phyloP scores from a whole-genome alignment of 2,113 vertebrate species.

The Pitta sordida region DNA sequence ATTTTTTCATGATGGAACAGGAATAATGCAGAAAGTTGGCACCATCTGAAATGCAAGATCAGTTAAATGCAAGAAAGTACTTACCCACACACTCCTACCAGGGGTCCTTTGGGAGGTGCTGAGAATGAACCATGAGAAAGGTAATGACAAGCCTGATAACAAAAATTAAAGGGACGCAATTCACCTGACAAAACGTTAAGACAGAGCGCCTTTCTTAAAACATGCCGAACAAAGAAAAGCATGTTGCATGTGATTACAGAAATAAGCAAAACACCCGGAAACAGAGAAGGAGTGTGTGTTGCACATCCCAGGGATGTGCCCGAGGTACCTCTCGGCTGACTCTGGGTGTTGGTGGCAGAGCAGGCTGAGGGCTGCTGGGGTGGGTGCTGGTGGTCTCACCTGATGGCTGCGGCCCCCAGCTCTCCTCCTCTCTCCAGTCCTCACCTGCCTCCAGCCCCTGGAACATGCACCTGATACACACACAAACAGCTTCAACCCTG shows the following conservation, averaged over 20 bases:
- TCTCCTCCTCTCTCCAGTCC: not conserved
- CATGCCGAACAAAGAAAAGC: not conserved
- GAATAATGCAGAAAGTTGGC: not conserved
- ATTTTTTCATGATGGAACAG: not conserved
- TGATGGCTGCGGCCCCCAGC: fast-evolving
- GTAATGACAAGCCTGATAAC: not conserved
- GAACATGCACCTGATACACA: fast-evolving
- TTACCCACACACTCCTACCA: not conserved
- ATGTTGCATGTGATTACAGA: not conserved
- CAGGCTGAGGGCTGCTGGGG: not conserved
- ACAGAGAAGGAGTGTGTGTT: fast-evolving
- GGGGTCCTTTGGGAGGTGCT: not conserved
- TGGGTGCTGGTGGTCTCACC: not conserved
- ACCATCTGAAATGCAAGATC: not conserved
- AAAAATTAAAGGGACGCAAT: not conserved
- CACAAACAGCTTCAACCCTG: not conserved
- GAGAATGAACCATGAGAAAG: not conserved
- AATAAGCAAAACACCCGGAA: not conserved
- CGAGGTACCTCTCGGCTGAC: not conserved
- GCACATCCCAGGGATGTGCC: too few species aligned
- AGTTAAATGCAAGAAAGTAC: not conserved
- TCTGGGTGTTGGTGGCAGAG: fast-evolving
- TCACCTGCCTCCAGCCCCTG: not conserved
- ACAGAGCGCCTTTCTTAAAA: not conserved
- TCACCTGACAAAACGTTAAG: not conserved